These are phyloP conservation scores for Eretmochelys imbricata DNA, from an alignment of 2,113 vertebrate genomes.

Conservation along the genomic window DNA sequence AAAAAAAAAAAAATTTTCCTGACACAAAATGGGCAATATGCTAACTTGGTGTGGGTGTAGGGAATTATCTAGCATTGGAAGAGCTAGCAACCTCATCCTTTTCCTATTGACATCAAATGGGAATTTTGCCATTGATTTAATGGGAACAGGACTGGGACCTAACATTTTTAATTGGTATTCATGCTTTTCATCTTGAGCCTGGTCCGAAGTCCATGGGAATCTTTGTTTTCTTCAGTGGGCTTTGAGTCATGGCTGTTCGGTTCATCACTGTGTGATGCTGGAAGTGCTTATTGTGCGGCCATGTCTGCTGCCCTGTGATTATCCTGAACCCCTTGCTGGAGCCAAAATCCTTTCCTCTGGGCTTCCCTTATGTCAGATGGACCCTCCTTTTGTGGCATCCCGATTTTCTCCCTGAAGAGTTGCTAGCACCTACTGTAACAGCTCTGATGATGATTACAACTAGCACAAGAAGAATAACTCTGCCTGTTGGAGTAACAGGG, in stretches of 20 bases:
- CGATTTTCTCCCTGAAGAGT: not conserved
- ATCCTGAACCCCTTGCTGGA: no score
- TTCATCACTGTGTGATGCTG: not conserved
- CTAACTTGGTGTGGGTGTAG: not conserved
- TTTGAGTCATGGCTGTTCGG: not conserved
- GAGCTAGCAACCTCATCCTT: no score
- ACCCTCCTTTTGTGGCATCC: not conserved
- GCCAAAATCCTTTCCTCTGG: not conserved
- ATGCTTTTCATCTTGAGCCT: no score
- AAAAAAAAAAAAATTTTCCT: not conserved
- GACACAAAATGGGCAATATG: not conserved
- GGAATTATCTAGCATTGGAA: no score
- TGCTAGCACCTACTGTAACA: rapidly evolving
- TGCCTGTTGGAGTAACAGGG: no score
- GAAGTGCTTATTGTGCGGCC: not conserved
- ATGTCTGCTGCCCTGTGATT: not conserved
- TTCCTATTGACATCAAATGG: no score
- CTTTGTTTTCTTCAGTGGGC: not conserved
- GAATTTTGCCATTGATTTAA: not conserved
- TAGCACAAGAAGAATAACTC: not conserved
- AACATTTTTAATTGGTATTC: no score
- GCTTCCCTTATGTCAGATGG: not conserved
- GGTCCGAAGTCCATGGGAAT: no score
- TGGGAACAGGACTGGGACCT: no score
- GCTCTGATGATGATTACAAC: not conserved